Evolutionary conservation across 1,140 invertebrate species (phyloP).

Genomic region (Zaprionus africanus): DNA sequence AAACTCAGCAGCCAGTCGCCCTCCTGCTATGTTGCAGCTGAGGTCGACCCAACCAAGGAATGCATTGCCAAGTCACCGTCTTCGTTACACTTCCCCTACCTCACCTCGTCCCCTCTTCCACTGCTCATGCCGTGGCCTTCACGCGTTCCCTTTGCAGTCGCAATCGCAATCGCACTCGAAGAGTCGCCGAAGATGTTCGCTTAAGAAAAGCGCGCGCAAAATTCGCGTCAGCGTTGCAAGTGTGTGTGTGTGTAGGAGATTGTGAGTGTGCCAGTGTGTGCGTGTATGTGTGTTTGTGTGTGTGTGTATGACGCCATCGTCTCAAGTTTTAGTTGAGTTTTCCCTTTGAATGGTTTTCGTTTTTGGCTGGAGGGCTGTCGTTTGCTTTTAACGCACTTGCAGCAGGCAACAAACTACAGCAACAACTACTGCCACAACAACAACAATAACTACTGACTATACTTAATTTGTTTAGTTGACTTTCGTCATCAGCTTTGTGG

Average conservation of each 20-base stretch:
- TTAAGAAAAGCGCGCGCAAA: slow-evolving; percentile 76
- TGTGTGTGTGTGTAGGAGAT: slow-evolving; percentile 6
- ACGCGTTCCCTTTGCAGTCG: slow-evolving; percentile 5
- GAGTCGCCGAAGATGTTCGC: slow-evolving; percentile 68
- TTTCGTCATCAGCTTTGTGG: slow-evolving; percentile 49
- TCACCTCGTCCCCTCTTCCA: neutral
- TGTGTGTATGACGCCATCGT: slow-evolving; percentile 47
- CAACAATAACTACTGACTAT: slow-evolving; percentile 23
- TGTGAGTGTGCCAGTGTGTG: neutral
- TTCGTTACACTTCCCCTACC: neutral
- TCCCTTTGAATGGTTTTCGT: slow-evolving; percentile 60
- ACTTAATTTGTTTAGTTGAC: slow-evolving; percentile 52
- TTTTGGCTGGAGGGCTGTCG: slow-evolving; percentile 20
- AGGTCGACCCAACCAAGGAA: slow-evolving; percentile 45
- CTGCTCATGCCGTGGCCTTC: neutral
- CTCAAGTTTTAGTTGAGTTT: slow-evolving; percentile 68
- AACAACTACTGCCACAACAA: slow-evolving; percentile 5
- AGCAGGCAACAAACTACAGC: slow-evolving; percentile 4
- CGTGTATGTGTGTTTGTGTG: slow-evolving; percentile 2
- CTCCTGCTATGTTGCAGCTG: slow-evolving; percentile 38
- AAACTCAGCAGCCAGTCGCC: slow-evolving; percentile 34
- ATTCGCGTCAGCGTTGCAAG: slow-evolving; percentile 51
- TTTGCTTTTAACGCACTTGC: slow-evolving; percentile 53
- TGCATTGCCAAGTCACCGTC: slow-evolving; percentile 28
- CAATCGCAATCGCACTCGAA: slow-evolving; percentile 51